Conservation (phyloP, 2,113 vertebrate species). For the Peromyscus maniculatus region DNA sequence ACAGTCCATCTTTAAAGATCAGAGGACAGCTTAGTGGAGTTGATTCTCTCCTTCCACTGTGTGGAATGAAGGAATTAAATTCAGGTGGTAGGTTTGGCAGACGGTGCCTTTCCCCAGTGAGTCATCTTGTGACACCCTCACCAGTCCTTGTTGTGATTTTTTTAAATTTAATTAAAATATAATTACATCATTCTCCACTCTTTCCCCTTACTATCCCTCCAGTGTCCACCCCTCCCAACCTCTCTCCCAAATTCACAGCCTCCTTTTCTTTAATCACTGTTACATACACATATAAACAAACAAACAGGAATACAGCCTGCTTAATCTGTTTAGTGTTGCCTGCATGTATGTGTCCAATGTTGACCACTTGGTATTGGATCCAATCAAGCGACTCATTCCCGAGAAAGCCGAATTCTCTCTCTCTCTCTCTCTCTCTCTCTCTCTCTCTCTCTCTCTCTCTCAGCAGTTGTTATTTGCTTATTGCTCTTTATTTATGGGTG, state of each 20-base stretch:
- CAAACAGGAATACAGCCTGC: too few relatives aligned
- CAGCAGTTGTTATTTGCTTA: too few relatives aligned
- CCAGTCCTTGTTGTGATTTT: not conserved
- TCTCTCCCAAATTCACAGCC: not conserved
- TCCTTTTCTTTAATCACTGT: not conserved
- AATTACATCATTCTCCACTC: not conserved
- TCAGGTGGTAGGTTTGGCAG: not conserved
- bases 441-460: too few relatives aligned
- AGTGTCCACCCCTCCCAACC: not conserved
- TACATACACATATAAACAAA: not conserved
- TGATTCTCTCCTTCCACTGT: not conserved
- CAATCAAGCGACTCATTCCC: too few relatives aligned
- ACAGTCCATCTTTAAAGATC: not conserved
- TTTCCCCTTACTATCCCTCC: not conserved
- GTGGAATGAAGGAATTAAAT: not conserved
- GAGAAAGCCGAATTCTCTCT: too few relatives aligned
- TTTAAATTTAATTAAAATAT: not conserved
- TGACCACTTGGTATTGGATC: too few relatives aligned
- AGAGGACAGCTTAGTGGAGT: not conserved
- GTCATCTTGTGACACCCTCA: too few relatives aligned
- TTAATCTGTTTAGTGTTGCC: too few relatives aligned
- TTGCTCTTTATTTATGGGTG: too few relatives aligned
- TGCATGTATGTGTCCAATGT: too few relatives aligned
- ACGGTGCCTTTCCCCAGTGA: accelerated
- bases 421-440: too few relatives aligned